Conservation (phyloP, 2,113 vertebrate species). For the Sphaerodactylus townsendi region DNA sequence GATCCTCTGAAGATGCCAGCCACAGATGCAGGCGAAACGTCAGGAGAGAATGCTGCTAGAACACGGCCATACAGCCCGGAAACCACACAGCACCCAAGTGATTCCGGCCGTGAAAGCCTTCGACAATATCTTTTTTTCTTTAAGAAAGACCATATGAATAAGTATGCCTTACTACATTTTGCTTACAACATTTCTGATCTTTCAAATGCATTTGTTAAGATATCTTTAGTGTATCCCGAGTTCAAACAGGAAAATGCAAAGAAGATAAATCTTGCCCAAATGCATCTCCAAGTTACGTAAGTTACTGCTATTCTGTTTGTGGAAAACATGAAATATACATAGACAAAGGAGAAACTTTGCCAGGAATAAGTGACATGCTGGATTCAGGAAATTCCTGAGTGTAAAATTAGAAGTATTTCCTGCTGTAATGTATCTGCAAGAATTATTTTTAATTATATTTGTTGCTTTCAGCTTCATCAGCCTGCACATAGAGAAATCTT, state of each 20-base stretch:
- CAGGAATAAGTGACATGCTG: conserved; percentile 69
- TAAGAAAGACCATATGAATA: neutral
- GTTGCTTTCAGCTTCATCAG: conserved; percentile 53
- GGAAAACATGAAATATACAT: conserved; percentile 60
- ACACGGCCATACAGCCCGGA: too few species aligned
- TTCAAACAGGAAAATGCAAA: conserved; percentile 30
- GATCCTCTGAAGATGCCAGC: too few species aligned
- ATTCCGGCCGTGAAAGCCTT: too few species aligned
- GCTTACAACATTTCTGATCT: neutral
- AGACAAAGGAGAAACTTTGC: conserved; percentile 62
- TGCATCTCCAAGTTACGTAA: conserved; percentile 18
- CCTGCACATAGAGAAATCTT: conserved; percentile 4
- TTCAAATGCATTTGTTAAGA: neutral
- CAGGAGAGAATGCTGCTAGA: too few species aligned
- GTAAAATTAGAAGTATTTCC: conserved; percentile 63
- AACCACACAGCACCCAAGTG: too few species aligned
- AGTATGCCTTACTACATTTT: conserved; percentile 15
- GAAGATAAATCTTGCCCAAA: conserved; percentile 46
- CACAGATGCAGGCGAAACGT: too few species aligned
- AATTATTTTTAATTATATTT: conserved; percentile 51
- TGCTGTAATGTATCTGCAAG: conserved; percentile 59
- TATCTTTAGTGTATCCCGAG: conserved; percentile 19
- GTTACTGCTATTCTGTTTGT: conserved; percentile 50
- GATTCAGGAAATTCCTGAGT: conserved; percentile 68
- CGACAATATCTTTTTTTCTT: too few species aligned